These are phyloP conservation scores for Chymomyza procnemis DNA, from an alignment of 2,888 invertebrate species.

Conservation along the genomic window DNA sequence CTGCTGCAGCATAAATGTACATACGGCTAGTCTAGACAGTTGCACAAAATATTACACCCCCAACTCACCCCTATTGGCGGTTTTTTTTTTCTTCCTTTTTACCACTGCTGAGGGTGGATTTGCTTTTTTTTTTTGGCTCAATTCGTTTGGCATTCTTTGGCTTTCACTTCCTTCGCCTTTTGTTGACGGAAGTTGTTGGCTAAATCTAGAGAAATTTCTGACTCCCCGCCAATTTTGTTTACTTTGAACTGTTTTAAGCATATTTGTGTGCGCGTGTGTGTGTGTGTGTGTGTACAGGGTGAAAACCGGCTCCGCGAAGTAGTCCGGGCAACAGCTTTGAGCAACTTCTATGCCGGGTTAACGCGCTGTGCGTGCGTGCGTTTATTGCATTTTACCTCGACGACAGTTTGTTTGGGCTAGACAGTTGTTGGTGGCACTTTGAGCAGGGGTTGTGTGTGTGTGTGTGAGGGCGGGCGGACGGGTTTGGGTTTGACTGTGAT, in stretches of 20 bases:
- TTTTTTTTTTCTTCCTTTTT: slow-evolving; percentile 9
- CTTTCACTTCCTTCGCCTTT: slow-evolving; percentile 50
- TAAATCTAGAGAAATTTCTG: slow-evolving; percentile 28
- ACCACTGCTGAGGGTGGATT: slow-evolving; percentile 54
- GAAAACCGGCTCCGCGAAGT: not conserved
- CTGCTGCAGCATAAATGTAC: slow-evolving; percentile 42
- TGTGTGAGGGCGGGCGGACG: not conserved
- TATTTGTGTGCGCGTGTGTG: not conserved
- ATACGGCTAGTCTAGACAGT: slow-evolving; percentile 62
- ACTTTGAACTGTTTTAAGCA: slow-evolving; percentile 2
- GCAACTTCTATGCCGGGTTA: not conserved
- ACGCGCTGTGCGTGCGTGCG: slow-evolving; percentile 56
- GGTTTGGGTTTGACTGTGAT: not conserved
- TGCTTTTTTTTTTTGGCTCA: slow-evolving; percentile 36
- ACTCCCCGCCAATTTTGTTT: slow-evolving; percentile 23
- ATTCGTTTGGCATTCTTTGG: slow-evolving; percentile 37
- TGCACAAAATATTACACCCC: slow-evolving; percentile 39
- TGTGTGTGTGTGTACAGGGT: not conserved
- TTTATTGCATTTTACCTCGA: slow-evolving; percentile 52
- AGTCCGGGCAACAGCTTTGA: not conserved
- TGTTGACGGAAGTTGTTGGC: slow-evolving; percentile 62
- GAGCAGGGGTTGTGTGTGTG: no score
- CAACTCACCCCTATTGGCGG: not conserved
- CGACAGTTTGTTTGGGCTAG: not conserved
- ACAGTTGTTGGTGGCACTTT: no score